Percentiles rank a stretch among this genome's conserved stretches.
Conservation (phyloP, 2,797 vertebrate species). For the Amblyraja radiata region DNA sequence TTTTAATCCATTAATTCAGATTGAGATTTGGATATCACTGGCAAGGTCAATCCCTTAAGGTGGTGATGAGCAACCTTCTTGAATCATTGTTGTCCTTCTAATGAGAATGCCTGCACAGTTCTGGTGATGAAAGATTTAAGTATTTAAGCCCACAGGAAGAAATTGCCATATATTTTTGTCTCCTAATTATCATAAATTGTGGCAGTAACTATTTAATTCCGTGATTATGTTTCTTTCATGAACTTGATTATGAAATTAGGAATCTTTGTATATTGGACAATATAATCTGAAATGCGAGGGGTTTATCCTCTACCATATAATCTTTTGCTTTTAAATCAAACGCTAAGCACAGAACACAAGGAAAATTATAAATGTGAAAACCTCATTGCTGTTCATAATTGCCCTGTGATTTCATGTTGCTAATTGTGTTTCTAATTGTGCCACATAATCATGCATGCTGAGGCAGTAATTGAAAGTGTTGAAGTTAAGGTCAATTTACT, state of each 20-base stretch:
- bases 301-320: no score
- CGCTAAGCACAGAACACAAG: background rate
- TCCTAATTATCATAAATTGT: background rate
- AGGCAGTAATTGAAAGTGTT: background rate
- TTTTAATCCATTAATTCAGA: no score
- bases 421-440: no score
- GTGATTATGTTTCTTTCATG: background rate
- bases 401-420: background rate
- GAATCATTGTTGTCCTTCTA: no score
- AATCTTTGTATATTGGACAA: background rate
- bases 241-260: background rate
- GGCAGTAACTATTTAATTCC: background rate
- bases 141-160: no score
- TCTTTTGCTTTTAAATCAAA: background rate
- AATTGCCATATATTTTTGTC: background rate
- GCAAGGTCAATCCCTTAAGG: no score
- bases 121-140: no score
- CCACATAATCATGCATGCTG: background rate
- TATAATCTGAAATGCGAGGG: no score
- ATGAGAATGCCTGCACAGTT: no score
- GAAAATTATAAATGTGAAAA: background rate
- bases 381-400: background rate
- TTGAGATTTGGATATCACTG: no score
- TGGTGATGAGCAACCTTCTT: no score
- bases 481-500: background rate